These are phyloP conservation scores for Hippolais icterina DNA, from an alignment of 2,113 vertebrate genomes.

Conservation along the genomic window DNA sequence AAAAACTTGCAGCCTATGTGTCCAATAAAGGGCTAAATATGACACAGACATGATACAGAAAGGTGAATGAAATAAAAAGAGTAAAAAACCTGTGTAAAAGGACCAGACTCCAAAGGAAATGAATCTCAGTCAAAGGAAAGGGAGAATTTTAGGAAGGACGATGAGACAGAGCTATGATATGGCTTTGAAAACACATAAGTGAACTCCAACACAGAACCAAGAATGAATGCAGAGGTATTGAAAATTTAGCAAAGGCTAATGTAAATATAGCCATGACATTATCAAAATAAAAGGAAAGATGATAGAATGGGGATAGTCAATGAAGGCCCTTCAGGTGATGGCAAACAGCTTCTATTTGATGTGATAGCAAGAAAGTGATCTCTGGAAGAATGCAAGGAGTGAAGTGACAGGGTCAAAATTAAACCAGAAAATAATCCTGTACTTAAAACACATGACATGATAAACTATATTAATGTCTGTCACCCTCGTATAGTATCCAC, in stretches of 20 bases:
- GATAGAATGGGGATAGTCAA: slow-evolving; percentile 14
- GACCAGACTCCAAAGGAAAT: not conserved
- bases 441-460: not conserved
- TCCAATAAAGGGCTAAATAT: not conserved
- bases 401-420: slow-evolving; percentile 3
- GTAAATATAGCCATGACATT: not conserved
- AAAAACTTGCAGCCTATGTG: not conserved
- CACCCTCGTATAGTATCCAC: not conserved
- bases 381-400: not conserved
- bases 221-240: not conserved
- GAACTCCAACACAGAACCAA: not conserved
- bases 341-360: not conserved
- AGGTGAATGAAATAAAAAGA: not conserved
- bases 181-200: not conserved
- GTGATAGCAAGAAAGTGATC: not conserved
- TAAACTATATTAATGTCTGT: not conserved
- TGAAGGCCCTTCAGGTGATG: not conserved
- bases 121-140: not conserved
- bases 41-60: not conserved
- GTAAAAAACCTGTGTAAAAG: not conserved
- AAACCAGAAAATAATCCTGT: not conserved
- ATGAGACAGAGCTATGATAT: not conserved
- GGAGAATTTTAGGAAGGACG: not conserved
- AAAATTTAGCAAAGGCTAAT: not conserved
- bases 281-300: slow-evolving; percentile 20